Evolutionary conservation across 2,113 vertebrate genomes (phyloP).

Genomic region (Ciconia boyciana): DNA sequence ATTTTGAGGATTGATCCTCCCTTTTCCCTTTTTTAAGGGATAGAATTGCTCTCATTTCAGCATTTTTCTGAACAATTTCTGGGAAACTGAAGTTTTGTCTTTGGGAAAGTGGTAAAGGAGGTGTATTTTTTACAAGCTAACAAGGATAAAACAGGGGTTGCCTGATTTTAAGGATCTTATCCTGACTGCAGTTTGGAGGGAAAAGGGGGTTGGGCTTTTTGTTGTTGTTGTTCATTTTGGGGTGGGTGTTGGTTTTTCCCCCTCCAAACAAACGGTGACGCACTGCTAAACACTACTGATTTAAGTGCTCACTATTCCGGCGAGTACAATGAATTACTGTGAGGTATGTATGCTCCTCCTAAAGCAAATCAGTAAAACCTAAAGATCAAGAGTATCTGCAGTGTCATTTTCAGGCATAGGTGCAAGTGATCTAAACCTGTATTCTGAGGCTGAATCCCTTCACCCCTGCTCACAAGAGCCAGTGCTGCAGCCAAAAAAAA

Average conservation of each 20-base stretch:
- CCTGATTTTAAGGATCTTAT: neutral
- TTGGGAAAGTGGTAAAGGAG: neutral
- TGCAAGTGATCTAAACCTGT: neutral
- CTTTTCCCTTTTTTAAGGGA: neutral
- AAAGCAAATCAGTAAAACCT: slow-evolving; percentile 24
- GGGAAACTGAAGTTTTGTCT: neutral
- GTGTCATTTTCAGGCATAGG: neutral
- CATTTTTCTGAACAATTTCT: neutral
- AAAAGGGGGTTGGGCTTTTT: neutral
- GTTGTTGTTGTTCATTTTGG: neutral
- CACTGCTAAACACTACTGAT: neutral
- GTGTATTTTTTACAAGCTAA: neutral
- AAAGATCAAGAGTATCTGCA: neutral
- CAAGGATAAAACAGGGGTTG: neutral
- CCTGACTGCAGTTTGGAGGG: neutral
- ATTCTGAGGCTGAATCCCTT: slow-evolving; percentile 38
- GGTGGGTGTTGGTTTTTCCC: neutral
- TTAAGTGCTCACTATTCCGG: neutral
- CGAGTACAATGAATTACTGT: neutral
- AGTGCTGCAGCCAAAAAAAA: slow-evolving; percentile 16
- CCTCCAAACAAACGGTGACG: neutral
- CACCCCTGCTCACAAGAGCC: neutral
- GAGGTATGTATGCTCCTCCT: neutral
- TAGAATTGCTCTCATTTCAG: neutral
- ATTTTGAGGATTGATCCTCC: neutral